Evolutionary conservation across 2,888 invertebrate species (phyloP), one percentile per base, ranked within the genome.

Genomic region (Drosophila mayaguana): DNA sequence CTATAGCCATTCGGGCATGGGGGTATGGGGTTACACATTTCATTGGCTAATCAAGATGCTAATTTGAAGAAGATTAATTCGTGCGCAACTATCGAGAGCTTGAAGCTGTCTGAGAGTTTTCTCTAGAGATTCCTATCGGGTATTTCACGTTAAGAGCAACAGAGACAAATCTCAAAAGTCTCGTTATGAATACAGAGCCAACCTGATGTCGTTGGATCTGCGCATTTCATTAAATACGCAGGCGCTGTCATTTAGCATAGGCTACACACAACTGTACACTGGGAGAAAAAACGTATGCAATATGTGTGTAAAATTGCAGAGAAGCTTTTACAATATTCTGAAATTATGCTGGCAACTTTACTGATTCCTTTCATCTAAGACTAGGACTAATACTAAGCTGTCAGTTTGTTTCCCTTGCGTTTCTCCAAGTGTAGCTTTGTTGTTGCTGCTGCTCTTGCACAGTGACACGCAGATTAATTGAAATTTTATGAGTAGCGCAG

Each of bases 61-160:
- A 89, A 90, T 89, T 90, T 89, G 90, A 89, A 84, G 84, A 89
- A 89, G 89, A 89, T 89, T 90, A 89, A 89, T 89, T 88, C 76
- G 85, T 83, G 72, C 78, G 68, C 86, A 72, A 79, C 78, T 70
- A 78, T 69, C 80, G 63, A 48, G 63, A 72, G 75, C 62, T 63
- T 63, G 65, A 54, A 65, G 59, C 50, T 56, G 56, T 59, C 50
- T 32, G 36, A 4, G 53, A 38, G 45, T 53, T 54, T 34, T 66
- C 22, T 16, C 36, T 70, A 16, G 57, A 72, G 88, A 86, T 86
- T 72, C 72, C 63, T 70, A 86, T 81, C 88, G 43, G 68, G 55
- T 71, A 68, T 75, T 60, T 76, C 71, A 70, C 60, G 64, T 53
- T 57, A 59, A 62, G 43, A 50, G 64, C 32, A 42, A 42, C 55